A percentile compares a stretch with the other conserved stretches of the same genome.
phyloP scores from a whole-genome alignment of 2,797 vertebrate species.

The Sternarchorhynchus goeldii region DNA sequence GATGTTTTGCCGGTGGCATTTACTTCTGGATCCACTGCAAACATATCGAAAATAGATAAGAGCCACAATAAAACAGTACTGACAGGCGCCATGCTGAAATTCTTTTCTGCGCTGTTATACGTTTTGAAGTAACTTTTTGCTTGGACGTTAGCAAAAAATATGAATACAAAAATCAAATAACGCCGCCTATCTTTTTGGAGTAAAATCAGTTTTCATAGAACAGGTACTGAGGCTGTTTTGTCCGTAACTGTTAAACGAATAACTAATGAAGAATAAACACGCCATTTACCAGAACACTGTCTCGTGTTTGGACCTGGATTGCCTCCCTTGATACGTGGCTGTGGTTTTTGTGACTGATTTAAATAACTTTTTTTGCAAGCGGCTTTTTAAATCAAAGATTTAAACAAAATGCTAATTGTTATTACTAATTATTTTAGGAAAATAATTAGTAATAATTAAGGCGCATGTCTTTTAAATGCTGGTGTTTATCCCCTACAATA shows the following conservation, averaged over 20 bases:
- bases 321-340: too few relatives aligned
- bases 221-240: not conserved
- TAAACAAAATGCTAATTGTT: too few relatives aligned
- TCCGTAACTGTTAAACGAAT: not conserved
- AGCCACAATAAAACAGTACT: constrained; percentile 42
- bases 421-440: too few relatives aligned
- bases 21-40: not conserved
- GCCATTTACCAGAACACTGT: not conserved
- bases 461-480: too few relatives aligned
- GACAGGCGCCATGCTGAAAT: constrained; percentile 64
- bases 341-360: too few relatives aligned
- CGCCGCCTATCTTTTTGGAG: constrained; percentile 29
- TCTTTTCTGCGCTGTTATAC: too few relatives aligned
- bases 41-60: constrained; percentile 20
- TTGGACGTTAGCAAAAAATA: not conserved
- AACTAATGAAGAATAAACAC: not conserved
- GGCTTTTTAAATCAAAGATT: too few relatives aligned
- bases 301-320: not conserved
- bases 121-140: not conserved
- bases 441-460: too few relatives aligned
- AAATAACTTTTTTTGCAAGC: too few relatives aligned
- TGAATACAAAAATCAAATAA: not conserved
- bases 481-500: too few relatives aligned
- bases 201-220: not conserved
- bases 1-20: constrained; percentile 8